Percentiles rank a stretch among this genome's conserved stretches.
Evolutionary conservation across 2,888 invertebrate species (phyloP).

Genomic region (Sepiola atlantica): DNA sequence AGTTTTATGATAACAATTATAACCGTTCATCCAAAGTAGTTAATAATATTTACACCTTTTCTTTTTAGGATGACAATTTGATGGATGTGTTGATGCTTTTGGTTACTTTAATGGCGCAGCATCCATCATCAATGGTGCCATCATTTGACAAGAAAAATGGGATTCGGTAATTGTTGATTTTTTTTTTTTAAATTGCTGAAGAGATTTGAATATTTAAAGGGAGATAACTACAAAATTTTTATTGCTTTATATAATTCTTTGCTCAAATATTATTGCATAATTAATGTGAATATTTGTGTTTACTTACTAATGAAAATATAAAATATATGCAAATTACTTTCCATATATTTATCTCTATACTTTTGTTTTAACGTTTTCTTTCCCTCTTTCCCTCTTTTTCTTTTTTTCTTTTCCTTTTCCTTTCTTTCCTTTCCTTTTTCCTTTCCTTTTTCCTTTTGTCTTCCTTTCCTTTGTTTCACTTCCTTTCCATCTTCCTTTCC

Average conservation of each 20-base stretch:
- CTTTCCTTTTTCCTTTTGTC: too few relatives aligned
- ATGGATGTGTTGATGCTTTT: conserved; percentile 98
- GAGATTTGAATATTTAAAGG: neutral
- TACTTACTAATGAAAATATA: neutral
- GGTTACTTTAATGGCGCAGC: conserved; percentile 97
- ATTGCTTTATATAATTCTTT: neutral
- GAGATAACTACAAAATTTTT: neutral
- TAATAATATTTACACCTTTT: neutral
- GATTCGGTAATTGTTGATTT: conserved; percentile 77
- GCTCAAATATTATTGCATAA: too few relatives aligned
- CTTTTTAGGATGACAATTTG: conserved; percentile 88
- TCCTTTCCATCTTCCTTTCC: too few relatives aligned
- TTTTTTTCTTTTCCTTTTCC: too few relatives aligned
- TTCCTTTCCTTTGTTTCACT: too few relatives aligned
- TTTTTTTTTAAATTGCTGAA: neutral
- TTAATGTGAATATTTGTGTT: neutral
- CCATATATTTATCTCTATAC: too few relatives aligned
- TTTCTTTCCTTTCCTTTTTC: too few relatives aligned
- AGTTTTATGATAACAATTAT: too few relatives aligned
- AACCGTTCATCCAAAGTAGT: too few relatives aligned
- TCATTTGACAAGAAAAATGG: conserved; percentile 98
- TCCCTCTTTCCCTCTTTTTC: too few relatives aligned
- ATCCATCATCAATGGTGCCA: conserved; percentile 98
- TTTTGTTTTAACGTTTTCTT: too few relatives aligned
- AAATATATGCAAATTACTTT: neutral